These are phyloP conservation scores for Menura novaehollandiae DNA, from an alignment of 2,113 vertebrate genomes.

Conservation along the genomic window DNA sequence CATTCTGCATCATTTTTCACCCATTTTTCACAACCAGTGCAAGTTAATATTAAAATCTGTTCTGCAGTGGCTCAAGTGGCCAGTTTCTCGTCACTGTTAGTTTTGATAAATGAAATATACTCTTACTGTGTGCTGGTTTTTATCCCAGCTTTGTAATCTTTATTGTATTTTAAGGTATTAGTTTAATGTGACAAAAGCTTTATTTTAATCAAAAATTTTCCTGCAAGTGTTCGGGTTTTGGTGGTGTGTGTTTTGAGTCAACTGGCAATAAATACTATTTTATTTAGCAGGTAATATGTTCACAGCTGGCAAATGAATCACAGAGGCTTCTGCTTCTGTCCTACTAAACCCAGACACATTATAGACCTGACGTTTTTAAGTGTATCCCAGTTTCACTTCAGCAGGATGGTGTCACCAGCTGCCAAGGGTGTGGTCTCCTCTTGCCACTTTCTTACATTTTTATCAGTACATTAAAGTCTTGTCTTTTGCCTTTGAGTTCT, in stretches of 20 bases:
- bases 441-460: constrained; percentile 10
- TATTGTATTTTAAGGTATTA: neutral
- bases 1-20: neutral
- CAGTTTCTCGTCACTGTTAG: neutral
- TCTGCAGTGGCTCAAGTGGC: neutral
- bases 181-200: neutral
- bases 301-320: constrained; percentile 57
- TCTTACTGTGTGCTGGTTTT: neutral
- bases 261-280: constrained; percentile 63
- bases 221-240: neutral
- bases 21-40: neutral
- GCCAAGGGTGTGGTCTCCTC: constrained; percentile 46
- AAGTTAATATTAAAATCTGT: neutral
- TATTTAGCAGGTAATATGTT: constrained; percentile 64
- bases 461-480: constrained; percentile 31
- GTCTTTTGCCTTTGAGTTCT: constrained; percentile 45
- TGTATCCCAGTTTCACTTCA: constrained; percentile 49
- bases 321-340: constrained; percentile 61
- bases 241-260: neutral
- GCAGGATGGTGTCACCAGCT: constrained; percentile 2
- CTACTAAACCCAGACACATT: constrained; percentile 35
- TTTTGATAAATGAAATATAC: neutral
- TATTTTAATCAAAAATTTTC: neutral
- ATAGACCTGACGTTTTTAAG: constrained; percentile 56
- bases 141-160: neutral